A percentile compares a stretch with the other conserved stretches of the same genome.
phyloP scores from a whole-genome alignment of 2,797 vertebrate genomes.

The Parauchenoglanis ngamensis region DNA sequence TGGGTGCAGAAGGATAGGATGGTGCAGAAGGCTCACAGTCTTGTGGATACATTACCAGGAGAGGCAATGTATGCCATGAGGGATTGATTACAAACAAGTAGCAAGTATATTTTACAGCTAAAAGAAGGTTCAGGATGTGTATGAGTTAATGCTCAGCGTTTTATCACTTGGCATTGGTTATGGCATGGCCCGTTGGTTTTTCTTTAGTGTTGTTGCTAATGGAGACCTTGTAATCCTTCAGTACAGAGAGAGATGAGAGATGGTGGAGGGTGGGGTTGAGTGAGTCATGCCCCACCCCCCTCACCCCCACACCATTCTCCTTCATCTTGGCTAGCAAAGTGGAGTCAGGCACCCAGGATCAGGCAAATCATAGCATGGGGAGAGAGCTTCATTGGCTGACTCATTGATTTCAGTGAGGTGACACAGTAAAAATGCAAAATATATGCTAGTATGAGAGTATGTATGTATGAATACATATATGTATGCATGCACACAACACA shows the following conservation, averaged over 20 bases:
- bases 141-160: not conserved
- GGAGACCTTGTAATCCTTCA: constrained; percentile 42
- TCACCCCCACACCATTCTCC: constrained; percentile 18
- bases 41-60: constrained; percentile 53
- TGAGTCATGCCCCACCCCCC: constrained; percentile 29
- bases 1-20: constrained; percentile 49
- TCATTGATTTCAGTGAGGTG: constrained; percentile 49
- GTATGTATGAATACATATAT: not conserved
- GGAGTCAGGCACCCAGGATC: constrained; percentile 37
- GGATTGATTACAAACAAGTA: constrained; percentile 9
- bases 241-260: constrained; percentile 31
- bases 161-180: not conserved
- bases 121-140: not conserved
- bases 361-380: constrained; percentile 16
- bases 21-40: constrained; percentile 48
- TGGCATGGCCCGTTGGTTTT: not conserved
- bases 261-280: constrained; percentile 19
- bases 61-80: constrained; percentile 24
- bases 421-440: constrained; percentile 31
- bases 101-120: not conserved
- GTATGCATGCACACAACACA: constrained; percentile 23
- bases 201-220: constrained; percentile 12
- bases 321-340: constrained; percentile 36
- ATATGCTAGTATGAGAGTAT: constrained; percentile 4
- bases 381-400: constrained; percentile 38